These are phyloP conservation scores for Bombus consobrinus DNA, from an alignment of 1,140 invertebrate genomes.

Conservation along the genomic window DNA sequence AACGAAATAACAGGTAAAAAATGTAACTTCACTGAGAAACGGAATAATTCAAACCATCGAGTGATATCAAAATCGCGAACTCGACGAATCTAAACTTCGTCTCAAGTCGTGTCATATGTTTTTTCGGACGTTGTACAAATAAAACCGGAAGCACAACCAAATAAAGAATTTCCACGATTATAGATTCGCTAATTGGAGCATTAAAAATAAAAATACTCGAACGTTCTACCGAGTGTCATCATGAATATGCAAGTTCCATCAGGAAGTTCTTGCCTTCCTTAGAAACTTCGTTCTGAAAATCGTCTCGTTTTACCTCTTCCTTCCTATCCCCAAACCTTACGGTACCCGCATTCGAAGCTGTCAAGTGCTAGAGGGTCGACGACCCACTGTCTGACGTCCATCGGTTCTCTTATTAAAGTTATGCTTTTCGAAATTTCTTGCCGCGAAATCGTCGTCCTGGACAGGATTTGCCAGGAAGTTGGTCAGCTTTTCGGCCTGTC, in stretches of 20 bases:
- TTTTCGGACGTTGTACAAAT: too few relatives aligned
- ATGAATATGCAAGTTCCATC: not conserved
- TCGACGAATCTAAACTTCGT: too few relatives aligned
- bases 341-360: not conserved
- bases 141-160: too few relatives aligned
- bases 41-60: too few relatives aligned
- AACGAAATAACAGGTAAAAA: too few relatives aligned
- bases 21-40: too few relatives aligned
- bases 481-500: constrained; percentile 25
- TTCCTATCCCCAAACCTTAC: not conserved
- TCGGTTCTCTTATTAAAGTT: constrained; percentile 20
- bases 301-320: too few relatives aligned
- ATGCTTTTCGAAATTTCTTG: constrained; percentile 24
- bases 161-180: too few relatives aligned
- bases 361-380: not conserved
- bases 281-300: too few relatives aligned
- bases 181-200: not conserved
- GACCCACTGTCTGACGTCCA: not conserved
- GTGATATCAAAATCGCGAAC: too few relatives aligned
- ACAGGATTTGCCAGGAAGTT: constrained; percentile 4
- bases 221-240: not conserved
- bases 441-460: not conserved
- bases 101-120: rapidly evolving
- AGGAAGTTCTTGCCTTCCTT: too few relatives aligned
- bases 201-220: not conserved